phyloP scores from a whole-genome alignment of 2,797 vertebrate species.

The Prunella strophiata region DNA sequence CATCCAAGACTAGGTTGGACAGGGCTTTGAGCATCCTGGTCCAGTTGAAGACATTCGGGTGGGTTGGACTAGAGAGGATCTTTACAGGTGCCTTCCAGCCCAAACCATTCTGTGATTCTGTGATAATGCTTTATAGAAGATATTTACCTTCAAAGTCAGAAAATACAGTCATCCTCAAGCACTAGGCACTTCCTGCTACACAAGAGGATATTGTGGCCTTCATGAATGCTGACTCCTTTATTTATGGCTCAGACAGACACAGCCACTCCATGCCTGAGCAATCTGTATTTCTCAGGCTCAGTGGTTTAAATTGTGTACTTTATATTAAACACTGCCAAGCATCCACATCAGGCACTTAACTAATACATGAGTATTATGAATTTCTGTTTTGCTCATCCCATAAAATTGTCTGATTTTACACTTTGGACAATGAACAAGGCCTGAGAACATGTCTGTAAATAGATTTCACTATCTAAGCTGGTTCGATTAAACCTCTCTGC shows the following conservation, averaged over 20 bases:
- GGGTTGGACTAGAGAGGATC: background rate
- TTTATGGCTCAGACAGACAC: background rate
- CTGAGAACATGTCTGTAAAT: background rate
- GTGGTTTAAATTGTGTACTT: background rate
- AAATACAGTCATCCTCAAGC: background rate
- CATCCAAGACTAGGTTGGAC: background rate
- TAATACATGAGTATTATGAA: background rate
- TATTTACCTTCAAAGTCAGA: background rate
- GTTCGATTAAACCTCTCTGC: background rate
- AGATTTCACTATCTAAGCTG: background rate
- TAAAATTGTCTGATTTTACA: background rate
- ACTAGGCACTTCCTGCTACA: background rate
- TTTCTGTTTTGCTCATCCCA: background rate
- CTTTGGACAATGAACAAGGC: background rate
- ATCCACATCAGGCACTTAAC: background rate
- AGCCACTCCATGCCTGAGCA: background rate
- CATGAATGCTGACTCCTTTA: background rate
- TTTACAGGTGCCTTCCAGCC: background rate
- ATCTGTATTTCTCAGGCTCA: background rate
- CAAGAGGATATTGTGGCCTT: background rate
- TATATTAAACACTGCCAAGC: background rate
- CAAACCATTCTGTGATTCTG: background rate
- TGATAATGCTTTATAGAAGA: background rate
- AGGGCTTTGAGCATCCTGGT: background rate
- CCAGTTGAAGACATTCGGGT: background rate